Conservation (phyloP, 1,140 invertebrate genomes). For the Homalodisca vitripennis region DNA sequence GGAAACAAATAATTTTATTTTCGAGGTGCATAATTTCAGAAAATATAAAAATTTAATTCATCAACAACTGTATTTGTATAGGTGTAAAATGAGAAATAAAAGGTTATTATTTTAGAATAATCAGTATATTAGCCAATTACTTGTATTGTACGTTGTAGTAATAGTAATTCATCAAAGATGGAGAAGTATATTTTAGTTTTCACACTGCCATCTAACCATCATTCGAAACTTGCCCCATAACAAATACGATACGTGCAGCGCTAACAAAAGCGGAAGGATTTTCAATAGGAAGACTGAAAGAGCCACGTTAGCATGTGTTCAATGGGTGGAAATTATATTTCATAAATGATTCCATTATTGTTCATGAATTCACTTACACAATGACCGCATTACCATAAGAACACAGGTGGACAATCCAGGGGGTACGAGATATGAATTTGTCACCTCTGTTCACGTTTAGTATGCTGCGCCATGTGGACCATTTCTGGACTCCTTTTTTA, state of each 20-base stretch:
- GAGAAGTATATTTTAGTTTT: too few relatives aligned
- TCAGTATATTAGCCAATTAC: too few relatives aligned
- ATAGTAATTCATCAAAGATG: too few relatives aligned
- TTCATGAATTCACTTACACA: conserved; percentile 22
- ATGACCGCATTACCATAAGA: conserved; percentile 31
- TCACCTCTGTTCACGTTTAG: conserved; percentile 24
- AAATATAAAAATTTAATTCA: too few relatives aligned
- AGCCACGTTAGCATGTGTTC: conserved; percentile 33
- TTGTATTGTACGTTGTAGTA: too few relatives aligned
- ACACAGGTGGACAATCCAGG: conserved; percentile 1
- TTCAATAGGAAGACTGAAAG: conserved; percentile 15
- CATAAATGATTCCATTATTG: conserved; percentile 35
- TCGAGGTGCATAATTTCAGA: too few relatives aligned
- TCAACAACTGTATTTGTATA: too few relatives aligned
- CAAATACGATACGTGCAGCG: neutral
- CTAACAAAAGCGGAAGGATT: conserved; percentile 12
- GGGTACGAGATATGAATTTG: conserved; percentile 32
- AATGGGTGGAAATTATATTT: conserved; percentile 36
- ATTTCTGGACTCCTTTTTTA: conserved; percentile 27
- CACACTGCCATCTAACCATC: too few relatives aligned
- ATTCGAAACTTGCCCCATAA: too few relatives aligned
- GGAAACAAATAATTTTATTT: too few relatives aligned
- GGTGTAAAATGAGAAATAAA: too few relatives aligned
- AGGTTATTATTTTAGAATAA: too few relatives aligned
- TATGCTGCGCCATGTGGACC: conserved; percentile 21